phyloP scores from a whole-genome alignment of 1,140 invertebrate species.

The Dufourea novaeangliae region DNA sequence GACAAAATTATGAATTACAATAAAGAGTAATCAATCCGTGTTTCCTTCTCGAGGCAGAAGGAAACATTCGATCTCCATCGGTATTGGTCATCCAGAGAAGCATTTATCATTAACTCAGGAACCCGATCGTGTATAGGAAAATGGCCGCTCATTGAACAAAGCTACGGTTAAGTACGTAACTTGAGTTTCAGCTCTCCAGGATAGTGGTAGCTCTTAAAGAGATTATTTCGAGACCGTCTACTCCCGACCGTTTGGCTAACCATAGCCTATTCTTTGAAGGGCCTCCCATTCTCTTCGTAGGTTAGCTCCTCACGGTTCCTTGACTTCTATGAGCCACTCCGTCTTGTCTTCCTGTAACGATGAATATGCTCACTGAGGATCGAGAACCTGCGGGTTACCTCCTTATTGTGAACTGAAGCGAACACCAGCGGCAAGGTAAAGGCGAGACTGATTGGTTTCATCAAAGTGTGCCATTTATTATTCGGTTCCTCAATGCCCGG shows the following conservation, averaged over 20 bases:
- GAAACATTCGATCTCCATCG: constrained; percentile 22
- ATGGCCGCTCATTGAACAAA: constrained; percentile 33
- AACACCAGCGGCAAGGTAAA: constrained; percentile 17
- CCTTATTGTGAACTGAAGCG: constrained; percentile 31
- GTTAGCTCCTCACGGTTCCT: constrained; percentile 57
- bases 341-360: constrained; percentile 60
- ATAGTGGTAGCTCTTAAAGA: constrained; percentile 63
- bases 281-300: constrained; percentile 52
- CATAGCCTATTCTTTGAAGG: constrained; percentile 54
- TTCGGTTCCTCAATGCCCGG: background rate
- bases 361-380: constrained; percentile 45
- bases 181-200: constrained; percentile 48
- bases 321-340: constrained; percentile 59
- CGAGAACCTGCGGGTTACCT: constrained; percentile 26
- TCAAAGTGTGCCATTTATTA: constrained; percentile 25
- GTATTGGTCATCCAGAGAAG: background rate
- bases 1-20: no score
- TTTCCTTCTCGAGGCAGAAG: background rate
- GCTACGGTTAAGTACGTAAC: constrained; percentile 38
- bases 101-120: constrained; percentile 32
- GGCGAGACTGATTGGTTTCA: constrained; percentile 9
- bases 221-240: constrained; percentile 62
- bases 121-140: constrained; percentile 21
- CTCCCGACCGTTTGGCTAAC: constrained; percentile 49
- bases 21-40: no score